Conservation (phyloP, 2,113 vertebrate genomes). For the Aythya baeri region DNA sequence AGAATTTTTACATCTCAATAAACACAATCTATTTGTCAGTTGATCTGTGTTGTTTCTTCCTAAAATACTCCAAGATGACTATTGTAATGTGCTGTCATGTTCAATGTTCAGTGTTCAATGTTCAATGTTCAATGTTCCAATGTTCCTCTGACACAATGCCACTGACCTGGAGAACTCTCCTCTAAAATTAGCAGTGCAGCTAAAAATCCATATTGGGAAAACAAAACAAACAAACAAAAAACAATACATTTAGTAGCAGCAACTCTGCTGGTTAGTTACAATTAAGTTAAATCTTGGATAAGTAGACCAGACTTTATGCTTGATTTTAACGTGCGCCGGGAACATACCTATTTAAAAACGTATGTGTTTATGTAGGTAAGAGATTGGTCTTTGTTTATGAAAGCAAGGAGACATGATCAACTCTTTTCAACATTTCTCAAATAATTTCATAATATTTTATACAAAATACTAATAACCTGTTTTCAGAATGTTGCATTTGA, state of each 20-base stretch:
- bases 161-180: background rate
- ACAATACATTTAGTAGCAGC: background rate
- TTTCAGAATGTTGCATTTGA: background rate
- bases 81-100: background rate
- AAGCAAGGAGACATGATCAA: background rate
- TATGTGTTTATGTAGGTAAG: background rate
- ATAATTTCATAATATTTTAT: background rate
- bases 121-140: too few species aligned
- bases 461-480: background rate
- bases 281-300: background rate
- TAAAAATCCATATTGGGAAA: background rate
- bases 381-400: background rate
- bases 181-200: background rate
- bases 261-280: background rate
- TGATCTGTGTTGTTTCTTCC: background rate
- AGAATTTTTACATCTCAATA: background rate
- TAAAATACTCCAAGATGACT: background rate
- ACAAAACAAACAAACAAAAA: background rate
- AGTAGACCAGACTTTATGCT: background rate
- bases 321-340: background rate
- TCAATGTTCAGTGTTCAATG: background rate
- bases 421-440: background rate
- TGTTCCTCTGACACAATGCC: background rate
- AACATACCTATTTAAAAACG: background rate
- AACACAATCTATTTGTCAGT: background rate